Percentiles rank a stretch among this genome's conserved stretches.
Evolutionary conservation across 2,113 vertebrate genomes (phyloP).

Genomic region (western clawed frog (Xenopus tropicalis)): UCB_Xtro_10.0 CM004446.2:106486001-106486500

Average conservation of each 20-base stretch:
- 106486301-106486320: not conserved
- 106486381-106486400: not conserved
- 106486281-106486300: not conserved
- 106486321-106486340: constrained; percentile 1
- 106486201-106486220: not conserved
- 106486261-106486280: constrained; percentile 16
- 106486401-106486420: not conserved
- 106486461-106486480: too few relatives aligned
- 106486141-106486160: too few relatives aligned
- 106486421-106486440: not conserved
- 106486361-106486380: constrained; percentile 25
- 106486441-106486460: too few relatives aligned
- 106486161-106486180: not conserved
- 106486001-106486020: too few relatives aligned
- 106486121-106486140: too few relatives aligned
- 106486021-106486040: too few relatives aligned
- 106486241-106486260: constrained; percentile 2
- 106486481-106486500: too few relatives aligned
- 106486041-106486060: too few relatives aligned
- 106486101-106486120: too few relatives aligned
- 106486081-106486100: too few relatives aligned
- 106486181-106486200: not conserved
- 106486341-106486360: not conserved
- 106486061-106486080: too few relatives aligned
- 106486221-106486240: not conserved